Conservation (phyloP, 2,888 invertebrate genomes). For the Leptopilina myrica region DNA sequence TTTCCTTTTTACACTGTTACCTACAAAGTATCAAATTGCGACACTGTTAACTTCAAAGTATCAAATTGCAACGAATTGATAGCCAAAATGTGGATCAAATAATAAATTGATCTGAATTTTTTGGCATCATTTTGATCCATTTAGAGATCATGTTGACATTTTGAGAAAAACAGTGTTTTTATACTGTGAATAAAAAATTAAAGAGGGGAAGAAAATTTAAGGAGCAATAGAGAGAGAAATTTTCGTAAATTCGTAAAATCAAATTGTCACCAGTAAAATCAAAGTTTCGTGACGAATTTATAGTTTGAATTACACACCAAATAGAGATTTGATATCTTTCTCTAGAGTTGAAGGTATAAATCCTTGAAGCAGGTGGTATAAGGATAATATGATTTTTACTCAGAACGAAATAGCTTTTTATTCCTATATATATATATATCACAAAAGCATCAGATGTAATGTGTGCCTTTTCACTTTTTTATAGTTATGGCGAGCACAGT, state of each 20-base stretch:
- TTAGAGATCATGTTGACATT: no score
- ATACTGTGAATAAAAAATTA: no score
- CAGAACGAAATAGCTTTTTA: conserved; percentile 3
- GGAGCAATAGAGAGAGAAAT: not conserved
- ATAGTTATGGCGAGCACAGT: not conserved
- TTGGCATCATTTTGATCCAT: no score
- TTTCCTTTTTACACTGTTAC: no score
- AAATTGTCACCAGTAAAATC: not conserved
- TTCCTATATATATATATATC: not conserved
- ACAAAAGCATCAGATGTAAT: conserved; percentile 7
- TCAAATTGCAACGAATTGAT: no score
- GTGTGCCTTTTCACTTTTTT: not conserved
- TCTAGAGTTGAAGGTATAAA: not conserved
- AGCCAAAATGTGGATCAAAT: no score
- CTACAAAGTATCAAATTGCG: no score
- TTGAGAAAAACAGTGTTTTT: no score
- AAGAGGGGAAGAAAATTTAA: not conserved
- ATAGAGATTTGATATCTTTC: not conserved
- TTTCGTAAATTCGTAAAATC: not conserved
- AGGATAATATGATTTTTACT: conserved; percentile 26
- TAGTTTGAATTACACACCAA: conserved; percentile 6
- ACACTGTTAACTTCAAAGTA: no score
- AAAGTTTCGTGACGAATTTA: not conserved
- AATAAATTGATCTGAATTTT: no score
- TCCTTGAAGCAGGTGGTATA: conserved; percentile 4